A percentile compares a stretch with the other conserved stretches of the same genome.
These are phyloP conservation scores for Irena cyanogastra DNA, from an alignment of 2,113 vertebrate genomes.

Conservation along the genomic window DNA sequence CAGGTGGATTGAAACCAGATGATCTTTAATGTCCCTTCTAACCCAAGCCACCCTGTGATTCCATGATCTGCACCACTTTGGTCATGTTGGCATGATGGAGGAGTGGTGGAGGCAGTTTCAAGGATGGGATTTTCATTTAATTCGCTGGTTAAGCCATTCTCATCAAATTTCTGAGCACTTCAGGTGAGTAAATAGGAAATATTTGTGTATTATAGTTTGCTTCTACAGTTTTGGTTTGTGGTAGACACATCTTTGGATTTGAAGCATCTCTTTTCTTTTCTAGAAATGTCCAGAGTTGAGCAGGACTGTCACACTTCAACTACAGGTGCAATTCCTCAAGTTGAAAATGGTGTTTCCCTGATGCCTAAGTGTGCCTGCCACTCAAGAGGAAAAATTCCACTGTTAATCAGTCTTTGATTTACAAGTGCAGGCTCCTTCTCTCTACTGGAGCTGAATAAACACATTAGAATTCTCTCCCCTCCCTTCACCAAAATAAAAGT, in stretches of 20 bases:
- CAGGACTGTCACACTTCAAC: neutral
- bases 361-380: neutral
- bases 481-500: neutral
- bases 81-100: neutral
- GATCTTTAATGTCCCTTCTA: neutral
- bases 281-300: neutral
- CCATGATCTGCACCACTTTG: neutral
- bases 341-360: neutral
- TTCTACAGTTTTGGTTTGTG: neutral
- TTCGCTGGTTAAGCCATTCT: neutral
- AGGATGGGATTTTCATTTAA: neutral
- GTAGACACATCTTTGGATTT: neutral
- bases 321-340: neutral
- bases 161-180: neutral
- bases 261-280: neutral
- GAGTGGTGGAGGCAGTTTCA: neutral
- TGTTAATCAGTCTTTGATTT: neutral
- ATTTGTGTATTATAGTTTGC: neutral
- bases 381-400: neutral
- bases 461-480: neutral
- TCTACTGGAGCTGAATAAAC: neutral
- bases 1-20: neutral
- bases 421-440: neutral
- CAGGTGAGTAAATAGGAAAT: neutral
- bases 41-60: neutral